Base-by-base conservation (phyloP, 2,888 invertebrate species). In the Ametastegia equiseti region DNA sequence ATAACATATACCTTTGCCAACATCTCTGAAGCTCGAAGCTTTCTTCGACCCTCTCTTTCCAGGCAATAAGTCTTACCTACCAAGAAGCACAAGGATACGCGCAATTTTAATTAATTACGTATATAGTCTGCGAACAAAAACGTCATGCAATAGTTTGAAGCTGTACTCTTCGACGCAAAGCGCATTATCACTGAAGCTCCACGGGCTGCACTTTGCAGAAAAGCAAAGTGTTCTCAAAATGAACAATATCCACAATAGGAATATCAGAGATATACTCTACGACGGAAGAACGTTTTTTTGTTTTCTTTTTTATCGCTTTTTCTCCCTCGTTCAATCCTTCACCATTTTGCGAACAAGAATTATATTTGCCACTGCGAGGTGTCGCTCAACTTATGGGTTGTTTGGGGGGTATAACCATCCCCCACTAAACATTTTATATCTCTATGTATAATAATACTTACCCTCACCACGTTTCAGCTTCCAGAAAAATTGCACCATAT, bases 401-500 rank as follows among this genome's bases (percentile, higher is more conserved):
- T n/a, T 39, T 11, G 19, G 13, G n/a, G 23, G 39, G n/a, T n/a
- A n/a, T 67, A 67, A 67, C 39, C 36, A 9, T 67, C 39, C 27
- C n/a, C 36, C 39, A 67, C 67, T 67, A 67, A 67, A 67, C 67
- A 67, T 67, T 67, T 67, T 67, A 67, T 67, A 36, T 67, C 39
- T 39, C 9, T 19, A 39, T 39, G 36, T 67, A 67, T 67, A 67
- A 67, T 67, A 39, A 67, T 67, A 67, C 33, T n/a, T 19, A 11
- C 39, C 19, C 11, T 65, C n/a, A 3, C n/a, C n/a, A n/a, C 33
- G 5, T 63, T 63, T 63, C 39, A 79, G 45, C 30, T 23, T 63
- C 45, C 57, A 6, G 71, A 57, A 57, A 78, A 80, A 27, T 23
- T 30, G 45, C 36, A 15, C 27, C 71, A 80, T 83, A 65, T 71